phyloP scores from a whole-genome alignment of 2,113 vertebrate genomes.

The Smithornis capensis region DNA sequence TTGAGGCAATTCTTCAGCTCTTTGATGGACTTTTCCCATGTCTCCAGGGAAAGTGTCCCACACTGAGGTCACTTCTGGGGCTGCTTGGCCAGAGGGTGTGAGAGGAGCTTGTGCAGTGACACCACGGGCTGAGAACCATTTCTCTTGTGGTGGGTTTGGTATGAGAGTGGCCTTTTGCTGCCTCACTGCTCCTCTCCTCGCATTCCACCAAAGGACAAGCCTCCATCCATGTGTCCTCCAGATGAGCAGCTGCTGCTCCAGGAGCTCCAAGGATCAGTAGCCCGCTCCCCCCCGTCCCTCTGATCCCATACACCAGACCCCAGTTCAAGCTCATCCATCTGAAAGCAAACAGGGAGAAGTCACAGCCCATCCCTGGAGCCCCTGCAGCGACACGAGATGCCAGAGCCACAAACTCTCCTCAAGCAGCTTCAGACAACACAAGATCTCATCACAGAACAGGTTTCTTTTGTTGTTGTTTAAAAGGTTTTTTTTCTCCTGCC shows the following conservation, averaged over 20 bases:
- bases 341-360: neutral
- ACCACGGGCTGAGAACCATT: neutral
- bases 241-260: conserved; percentile 47
- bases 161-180: conserved; percentile 1
- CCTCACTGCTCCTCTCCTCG: neutral
- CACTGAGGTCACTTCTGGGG: neutral
- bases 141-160: neutral
- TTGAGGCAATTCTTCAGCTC: neutral
- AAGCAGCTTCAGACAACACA: neutral
- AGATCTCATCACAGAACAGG: neutral
- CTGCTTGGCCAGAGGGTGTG: neutral
- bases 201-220: conserved; percentile 28
- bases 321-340: neutral
- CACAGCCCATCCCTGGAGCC: conserved; percentile 25
- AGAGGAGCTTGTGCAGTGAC: neutral
- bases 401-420: neutral
- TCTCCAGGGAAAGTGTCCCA: neutral
- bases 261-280: conserved; percentile 45
- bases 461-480: neutral
- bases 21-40: neutral
- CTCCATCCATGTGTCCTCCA: conserved; percentile 46
- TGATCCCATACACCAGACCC: conserved; percentile 37
- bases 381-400: neutral
- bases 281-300: conserved; percentile 29
- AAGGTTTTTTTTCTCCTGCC: neutral